Evolutionary conservation across 1,140 invertebrate species (phyloP), one percentile per base, ranked within the genome.

Genomic region (Halesus radiatus): DNA sequence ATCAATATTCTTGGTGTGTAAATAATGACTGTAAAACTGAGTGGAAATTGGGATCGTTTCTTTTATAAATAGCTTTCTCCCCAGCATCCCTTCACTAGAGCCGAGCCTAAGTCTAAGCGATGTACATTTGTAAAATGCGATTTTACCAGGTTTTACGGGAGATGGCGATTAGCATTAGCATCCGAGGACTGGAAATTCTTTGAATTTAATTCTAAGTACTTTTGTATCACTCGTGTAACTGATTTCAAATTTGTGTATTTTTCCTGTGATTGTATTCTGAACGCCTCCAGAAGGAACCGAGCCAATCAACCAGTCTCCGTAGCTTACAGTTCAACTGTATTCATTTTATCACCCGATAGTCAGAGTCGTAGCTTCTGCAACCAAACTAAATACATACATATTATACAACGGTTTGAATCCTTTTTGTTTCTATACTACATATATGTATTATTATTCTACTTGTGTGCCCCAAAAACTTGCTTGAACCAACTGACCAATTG

Each of bases 251-350:
- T n/a, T 54, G 50, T 72, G 68, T 72, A 66, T 72, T 72, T 70
- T 72, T 72, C 68, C 68, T 72, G 68, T 72, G 68, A 72, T 72
- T 72, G 50, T 54, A 53, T 50, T 72, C 68, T 72, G 45, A 72
- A 72, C 45, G 37, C 22, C 68, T 72, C 68, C 68, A 26, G 68
- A 72, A 72, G 6, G n/a, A 66, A 66, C 56, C 20, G 62, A 22
- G 22, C 62, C 23, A 29, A 32, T 37, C 20, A 26, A 32, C 13
- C 54, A 6, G 54, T 22, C 20, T 13, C 53, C 53, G 16, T 20
- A n/a, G 26, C 53, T 20, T 7, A 8, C 32, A 37, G 32, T 37
- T 37, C 1, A 37, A 37, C 7, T 37, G 32, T 37, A 4, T 37
- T 37, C 37, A 13, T 13, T 45, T 45, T 13, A 45, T 45, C 37